Percentiles rank a stretch among this genome's conserved stretches.
phyloP scores from a whole-genome alignment of 2,113 vertebrate species.

The Lagopus leucura region DNA sequence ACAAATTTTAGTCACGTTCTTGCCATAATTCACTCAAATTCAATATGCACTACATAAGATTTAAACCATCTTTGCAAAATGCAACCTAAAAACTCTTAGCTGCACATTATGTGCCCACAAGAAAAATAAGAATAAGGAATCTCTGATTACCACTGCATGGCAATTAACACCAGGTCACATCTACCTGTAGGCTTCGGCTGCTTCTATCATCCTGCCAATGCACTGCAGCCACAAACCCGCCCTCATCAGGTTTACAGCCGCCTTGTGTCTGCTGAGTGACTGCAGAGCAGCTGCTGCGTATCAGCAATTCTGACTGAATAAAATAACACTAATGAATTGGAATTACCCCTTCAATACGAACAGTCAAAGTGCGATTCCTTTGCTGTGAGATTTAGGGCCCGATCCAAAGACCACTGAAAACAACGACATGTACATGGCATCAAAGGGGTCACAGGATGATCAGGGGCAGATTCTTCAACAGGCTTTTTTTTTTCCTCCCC shows the following conservation, averaged over 20 bases:
- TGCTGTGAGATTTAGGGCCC: neutral
- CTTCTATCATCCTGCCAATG: neutral
- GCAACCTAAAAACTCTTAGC: neutral
- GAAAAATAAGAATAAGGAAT: neutral
- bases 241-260: too few species aligned
- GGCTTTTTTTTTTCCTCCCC: neutral
- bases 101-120: fast-evolving
- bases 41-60: neutral
- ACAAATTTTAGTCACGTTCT: neutral
- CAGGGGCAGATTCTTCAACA: neutral
- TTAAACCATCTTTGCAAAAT: neutral
- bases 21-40: neutral
- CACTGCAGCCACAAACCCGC: neutral
- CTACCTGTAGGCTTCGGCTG: neutral
- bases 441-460: neutral
- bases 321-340: neutral
- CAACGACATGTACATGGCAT: fast-evolving
- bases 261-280: neutral
- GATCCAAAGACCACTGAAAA: neutral
- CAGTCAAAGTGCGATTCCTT: neutral
- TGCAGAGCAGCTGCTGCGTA: neutral
- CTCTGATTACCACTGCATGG: neutral
- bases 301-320: neutral
- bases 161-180: neutral
- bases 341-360: neutral